Evolutionary conservation across 2,888 invertebrate genomes (phyloP).

Genomic region (Steinernema hermaphroditum): DNA sequence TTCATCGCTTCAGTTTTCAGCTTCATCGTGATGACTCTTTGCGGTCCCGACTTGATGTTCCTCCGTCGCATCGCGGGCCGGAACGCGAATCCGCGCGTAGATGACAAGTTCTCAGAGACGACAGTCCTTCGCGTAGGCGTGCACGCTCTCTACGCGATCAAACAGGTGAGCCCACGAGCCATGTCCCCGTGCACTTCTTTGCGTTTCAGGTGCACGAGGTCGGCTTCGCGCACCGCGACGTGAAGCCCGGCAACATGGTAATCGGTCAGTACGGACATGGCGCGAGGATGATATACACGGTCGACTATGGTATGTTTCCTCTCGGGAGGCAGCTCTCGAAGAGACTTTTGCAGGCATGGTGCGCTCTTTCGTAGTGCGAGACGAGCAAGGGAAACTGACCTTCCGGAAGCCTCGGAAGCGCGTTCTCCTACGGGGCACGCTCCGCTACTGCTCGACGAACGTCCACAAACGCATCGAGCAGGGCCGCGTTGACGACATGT

Average conservation of each 20-base stretch:
- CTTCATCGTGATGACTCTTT: conserved; percentile 51
- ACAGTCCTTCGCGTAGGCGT: conserved; percentile 49
- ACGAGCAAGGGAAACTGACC: conserved; percentile 36
- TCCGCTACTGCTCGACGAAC: conserved; percentile 47
- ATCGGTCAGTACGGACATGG: conserved; percentile 44
- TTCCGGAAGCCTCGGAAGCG: conserved; percentile 43
- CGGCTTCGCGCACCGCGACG: conserved; percentile 52
- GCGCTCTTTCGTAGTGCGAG: conserved; percentile 41
- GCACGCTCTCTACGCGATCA: conserved; percentile 46
- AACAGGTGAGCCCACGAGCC: conserved; percentile 35
- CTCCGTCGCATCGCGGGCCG: conserved; percentile 32
- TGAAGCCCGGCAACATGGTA: conserved; percentile 55
- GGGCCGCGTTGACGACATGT: conserved; percentile 50
- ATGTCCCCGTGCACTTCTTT: too few species aligned
- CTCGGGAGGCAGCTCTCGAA: too few species aligned
- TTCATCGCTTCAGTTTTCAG: conserved; percentile 32
- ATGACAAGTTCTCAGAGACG: conserved; percentile 42
- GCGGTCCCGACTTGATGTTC: conserved; percentile 46
- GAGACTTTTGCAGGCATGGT: conserved; percentile 50
- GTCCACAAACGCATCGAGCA: conserved; percentile 46
- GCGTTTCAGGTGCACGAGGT: conserved; percentile 44
- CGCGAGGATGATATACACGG: conserved; percentile 43
- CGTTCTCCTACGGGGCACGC: conserved; percentile 48
- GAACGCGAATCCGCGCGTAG: conserved; percentile 36
- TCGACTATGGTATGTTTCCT: conserved; percentile 47